Evolutionary conservation across 1,140 invertebrate species (phyloP).

Genomic region (Sogatella furcifera): DNA sequence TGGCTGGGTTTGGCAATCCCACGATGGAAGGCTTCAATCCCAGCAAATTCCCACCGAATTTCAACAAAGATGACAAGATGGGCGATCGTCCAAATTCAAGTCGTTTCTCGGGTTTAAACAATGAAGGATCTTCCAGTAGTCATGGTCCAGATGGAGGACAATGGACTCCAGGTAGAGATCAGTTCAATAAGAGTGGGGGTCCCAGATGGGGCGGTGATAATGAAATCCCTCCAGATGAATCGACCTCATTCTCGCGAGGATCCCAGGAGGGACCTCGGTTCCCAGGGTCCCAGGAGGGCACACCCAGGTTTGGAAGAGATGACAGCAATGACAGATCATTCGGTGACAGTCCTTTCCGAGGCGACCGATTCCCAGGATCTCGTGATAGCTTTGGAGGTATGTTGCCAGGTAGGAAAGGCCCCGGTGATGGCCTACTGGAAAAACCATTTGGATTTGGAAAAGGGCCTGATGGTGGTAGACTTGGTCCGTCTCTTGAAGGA

Average conservation of each 20-base stretch:
- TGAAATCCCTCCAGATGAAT: not conserved
- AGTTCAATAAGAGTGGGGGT: not conserved
- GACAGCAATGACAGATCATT: not conserved
- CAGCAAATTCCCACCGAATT: not conserved
- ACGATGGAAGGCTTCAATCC: constrained; percentile 13
- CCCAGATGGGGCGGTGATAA: not conserved
- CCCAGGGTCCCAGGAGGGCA: not conserved
- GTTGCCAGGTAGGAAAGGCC: not conserved
- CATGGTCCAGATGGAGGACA: not conserved
- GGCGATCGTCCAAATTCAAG: not conserved
- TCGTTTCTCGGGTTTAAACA: not conserved
- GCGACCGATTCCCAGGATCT: not conserved
- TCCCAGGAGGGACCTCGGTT: too few relatives aligned
- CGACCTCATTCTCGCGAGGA: not conserved
- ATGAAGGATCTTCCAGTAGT: not conserved
- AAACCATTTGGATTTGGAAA: not conserved
- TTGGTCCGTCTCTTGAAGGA: not conserved
- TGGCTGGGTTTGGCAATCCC: not conserved
- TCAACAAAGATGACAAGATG: not conserved
- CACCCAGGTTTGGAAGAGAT: not conserved
- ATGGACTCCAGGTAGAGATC: not conserved
- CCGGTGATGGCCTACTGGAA: not conserved
- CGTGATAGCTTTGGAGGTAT: not conserved
- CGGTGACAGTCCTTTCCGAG: not conserved
- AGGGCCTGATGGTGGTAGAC: not conserved